These are phyloP conservation scores for Agriopis aurantiaria DNA, from an alignment of 2,888 invertebrate genomes.

Conservation along the genomic window DNA sequence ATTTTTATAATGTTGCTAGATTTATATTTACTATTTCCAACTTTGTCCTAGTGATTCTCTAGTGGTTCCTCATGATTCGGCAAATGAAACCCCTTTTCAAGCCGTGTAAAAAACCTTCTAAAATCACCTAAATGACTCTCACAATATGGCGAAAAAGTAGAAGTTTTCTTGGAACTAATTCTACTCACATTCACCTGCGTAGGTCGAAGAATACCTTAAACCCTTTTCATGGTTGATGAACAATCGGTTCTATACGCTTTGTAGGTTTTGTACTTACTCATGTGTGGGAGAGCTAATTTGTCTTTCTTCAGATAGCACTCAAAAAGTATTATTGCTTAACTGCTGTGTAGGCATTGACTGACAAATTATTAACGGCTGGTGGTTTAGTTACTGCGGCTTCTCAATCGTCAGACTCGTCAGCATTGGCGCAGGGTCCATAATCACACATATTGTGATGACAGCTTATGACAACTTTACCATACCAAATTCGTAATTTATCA, in stretches of 20 bases:
- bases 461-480: too few relatives aligned
- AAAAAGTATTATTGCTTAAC: slow-evolving; percentile 5
- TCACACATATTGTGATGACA: too few relatives aligned
- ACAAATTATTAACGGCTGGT: slow-evolving; percentile 19
- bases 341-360: slow-evolving; percentile 20
- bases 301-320: slow-evolving; percentile 17
- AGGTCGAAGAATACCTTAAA: slow-evolving; percentile 8
- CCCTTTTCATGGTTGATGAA: slow-evolving; percentile 15
- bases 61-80: not conserved
- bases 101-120: not conserved
- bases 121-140: slow-evolving; percentile 1
- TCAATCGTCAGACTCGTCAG: not conserved
- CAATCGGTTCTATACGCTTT: slow-evolving; percentile 6
- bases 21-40: too few relatives aligned
- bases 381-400: not conserved
- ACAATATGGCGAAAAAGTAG: not conserved
- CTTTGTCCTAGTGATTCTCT: too few relatives aligned
- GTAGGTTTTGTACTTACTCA: slow-evolving; percentile 1
- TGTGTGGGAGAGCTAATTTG: slow-evolving; percentile 19
- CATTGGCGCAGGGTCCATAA: too few relatives aligned
- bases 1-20: too few relatives aligned
- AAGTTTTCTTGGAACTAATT: not conserved
- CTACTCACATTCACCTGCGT: not conserved
- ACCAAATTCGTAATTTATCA: too few relatives aligned
- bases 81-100: not conserved